Percentiles rank a stretch among this genome's conserved stretches.
phyloP scores from a whole-genome alignment of 2,113 vertebrate genomes.

The Psittacara wagleri region DNA sequence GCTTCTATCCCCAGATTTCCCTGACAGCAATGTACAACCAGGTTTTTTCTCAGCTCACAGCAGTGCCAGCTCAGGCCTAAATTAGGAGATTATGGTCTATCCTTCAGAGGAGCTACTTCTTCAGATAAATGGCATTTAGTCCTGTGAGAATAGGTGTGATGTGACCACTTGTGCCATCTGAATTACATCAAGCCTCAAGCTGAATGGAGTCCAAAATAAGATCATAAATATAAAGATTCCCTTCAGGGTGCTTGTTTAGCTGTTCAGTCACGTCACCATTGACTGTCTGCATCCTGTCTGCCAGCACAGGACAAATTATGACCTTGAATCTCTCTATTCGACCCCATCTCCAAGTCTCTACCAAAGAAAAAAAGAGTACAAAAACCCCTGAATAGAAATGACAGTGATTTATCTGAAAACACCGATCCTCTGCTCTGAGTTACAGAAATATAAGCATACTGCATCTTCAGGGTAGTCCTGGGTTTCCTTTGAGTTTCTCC shows the following conservation, averaged over 20 bases:
- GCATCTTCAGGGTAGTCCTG: background rate
- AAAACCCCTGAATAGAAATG: background rate
- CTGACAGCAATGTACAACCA: background rate
- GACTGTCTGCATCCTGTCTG: background rate
- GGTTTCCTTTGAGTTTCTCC: background rate
- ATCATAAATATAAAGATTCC: slow-evolving; percentile 18
- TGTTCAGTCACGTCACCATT: background rate
- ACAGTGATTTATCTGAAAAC: background rate
- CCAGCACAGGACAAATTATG: background rate
- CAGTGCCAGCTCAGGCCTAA: background rate
- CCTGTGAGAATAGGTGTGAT: slow-evolving; percentile 37
- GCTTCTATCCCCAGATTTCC: background rate
- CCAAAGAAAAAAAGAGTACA: background rate
- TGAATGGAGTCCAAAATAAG: background rate
- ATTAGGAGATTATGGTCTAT: background rate
- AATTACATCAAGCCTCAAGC: background rate
- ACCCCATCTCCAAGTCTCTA: background rate
- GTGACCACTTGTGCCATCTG: background rate
- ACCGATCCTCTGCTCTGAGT: background rate
- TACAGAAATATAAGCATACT: background rate
- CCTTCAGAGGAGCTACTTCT: background rate
- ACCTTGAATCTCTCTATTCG: background rate
- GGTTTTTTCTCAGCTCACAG: background rate
- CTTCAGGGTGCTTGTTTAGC: slow-evolving; percentile 9
- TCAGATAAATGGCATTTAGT: background rate